Base-by-base conservation (phyloP, 2,113 vertebrate genomes). In the Siphamia tubifer region DNA sequence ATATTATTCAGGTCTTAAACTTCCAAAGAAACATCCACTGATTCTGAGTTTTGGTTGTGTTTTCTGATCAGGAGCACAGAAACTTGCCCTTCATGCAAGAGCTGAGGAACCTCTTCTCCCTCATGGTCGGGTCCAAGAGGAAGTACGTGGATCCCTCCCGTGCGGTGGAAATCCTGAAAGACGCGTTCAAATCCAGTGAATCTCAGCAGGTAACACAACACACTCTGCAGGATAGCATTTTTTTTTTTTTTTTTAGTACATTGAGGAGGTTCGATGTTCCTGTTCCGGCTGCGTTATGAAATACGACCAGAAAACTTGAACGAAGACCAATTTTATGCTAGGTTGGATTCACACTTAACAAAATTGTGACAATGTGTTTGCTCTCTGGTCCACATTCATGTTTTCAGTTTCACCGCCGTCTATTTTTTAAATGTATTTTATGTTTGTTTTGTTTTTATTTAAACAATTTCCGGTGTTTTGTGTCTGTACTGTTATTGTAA, bases 41-140 rank as follows among this genome's bases (percentile, higher is more conserved):
- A 15, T n/a, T 17, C 27, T 32, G 13, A 20, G 9, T 19, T 35
- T 30, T 8, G 16, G 15, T 74, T 20, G 24, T 69, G 4, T 49
- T 52, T 0, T 45, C 4, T 48, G 9, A 36, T 11, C 76, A 99
- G 97, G 98, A 99, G 80, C 95, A 97, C 91, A 94, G 96, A 77
- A 98, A 99, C 91, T 92, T 99, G 85, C 97, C 96, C 74, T 99
- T 99, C 74, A 99, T 99, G 98, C 93, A 94, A 84, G 98, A 99
- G 81, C 83, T 99, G 68, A 90, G 98, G 68, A 94, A 94, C 65
- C 92, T 99, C 2, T 99, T 99, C 92, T 96, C 98, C 34, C 94
- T 99, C 73, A 94, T 99, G 87, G 95, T 98, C 83, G 96, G 96
- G 24, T 98, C 97, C 6, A 97, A 98, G 82, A 93, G 98, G 81